Evolutionary conservation across 2,113 vertebrate genomes (phyloP), one percentile per base, ranked within the genome.

Genomic region (Dipodomys merriami): DNA sequence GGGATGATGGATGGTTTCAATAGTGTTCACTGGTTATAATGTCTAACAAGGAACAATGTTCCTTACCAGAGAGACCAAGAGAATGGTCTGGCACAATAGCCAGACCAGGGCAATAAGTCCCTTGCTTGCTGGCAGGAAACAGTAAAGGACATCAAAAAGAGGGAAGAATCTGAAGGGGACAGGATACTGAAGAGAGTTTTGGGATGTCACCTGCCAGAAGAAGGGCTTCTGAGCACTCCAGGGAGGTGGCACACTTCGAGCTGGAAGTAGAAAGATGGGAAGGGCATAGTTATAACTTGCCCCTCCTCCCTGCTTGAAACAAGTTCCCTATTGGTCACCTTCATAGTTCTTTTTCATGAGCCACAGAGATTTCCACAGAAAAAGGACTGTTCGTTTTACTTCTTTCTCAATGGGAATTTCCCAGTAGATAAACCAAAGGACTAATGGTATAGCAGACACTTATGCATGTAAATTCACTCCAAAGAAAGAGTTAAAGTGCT

Each of bases 401-500:
- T 93, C 95, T 78, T 96, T 96, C 93, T 81, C 91, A 96, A 96
- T 83, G 98, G 94, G 96, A 95, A 93, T 84, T 97, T 98, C 90
- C 96, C 89, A 94, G 35, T 97, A 97, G 96, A 96, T 97, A 97
- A 93, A 91, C 96, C 94, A 95, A 97, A 97, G 97, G 97, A 97
- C 97, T 97, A 97, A 95, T 98, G 96, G 98, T 35, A 30, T 95
- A 83, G 95, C 94, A 98, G 97, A 97, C 96, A 96, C 97, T 98
- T 97, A 95, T 27, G 97, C 97, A 98, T 98, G 98, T 97, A 98
- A 98, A 98, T 98, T 96, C 81, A 29, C 96, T 97, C 97, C 97
- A 67, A 3, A 96, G 98, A 98, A 98, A 98, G 98, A 98, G 98
- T 98, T 98, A 98, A 98, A 98, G 98, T 97, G 98, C 97, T 98